A percentile compares a stretch with the other conserved stretches of the same genome.
These are phyloP conservation scores for Gallinago paraguaiae DNA, from an alignment of 2,113 vertebrate species.

Conservation along the genomic window DNA sequence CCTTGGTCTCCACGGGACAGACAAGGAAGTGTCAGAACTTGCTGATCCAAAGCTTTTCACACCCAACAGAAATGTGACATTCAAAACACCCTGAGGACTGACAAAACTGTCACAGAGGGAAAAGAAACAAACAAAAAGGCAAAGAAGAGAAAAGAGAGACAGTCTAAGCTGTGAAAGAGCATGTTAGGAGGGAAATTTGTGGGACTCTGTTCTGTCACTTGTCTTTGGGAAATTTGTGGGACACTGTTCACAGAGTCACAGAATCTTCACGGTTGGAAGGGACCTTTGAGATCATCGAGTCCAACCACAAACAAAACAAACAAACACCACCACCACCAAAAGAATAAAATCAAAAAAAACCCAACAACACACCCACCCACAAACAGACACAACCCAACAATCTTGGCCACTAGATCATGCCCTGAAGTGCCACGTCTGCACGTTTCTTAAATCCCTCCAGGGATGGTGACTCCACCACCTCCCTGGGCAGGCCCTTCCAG, in stretches of 20 bases:
- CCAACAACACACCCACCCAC: too few species aligned
- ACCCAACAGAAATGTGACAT: not conserved
- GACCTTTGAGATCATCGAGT: too few species aligned
- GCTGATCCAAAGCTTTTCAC: not conserved
- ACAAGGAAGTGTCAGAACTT: not conserved
- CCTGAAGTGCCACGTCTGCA: too few species aligned
- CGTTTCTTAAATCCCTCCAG: too few species aligned
- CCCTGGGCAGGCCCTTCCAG: too few species aligned
- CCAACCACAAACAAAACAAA: too few species aligned
- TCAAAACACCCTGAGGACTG: not conserved
- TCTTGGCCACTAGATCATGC: too few species aligned
- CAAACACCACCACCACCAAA: too few species aligned
- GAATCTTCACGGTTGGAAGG: too few species aligned
- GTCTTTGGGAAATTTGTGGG: not conserved
- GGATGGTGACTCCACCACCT: too few species aligned
- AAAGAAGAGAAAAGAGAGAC: not conserved
- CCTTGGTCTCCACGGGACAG: not conserved
- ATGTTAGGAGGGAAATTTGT: not conserved
- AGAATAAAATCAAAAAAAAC: too few species aligned
- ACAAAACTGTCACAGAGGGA: not conserved
- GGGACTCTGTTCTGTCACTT: not conserved
- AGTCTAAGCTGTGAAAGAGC: not conserved
- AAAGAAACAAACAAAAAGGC: not conserved
- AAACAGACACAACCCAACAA: too few species aligned
- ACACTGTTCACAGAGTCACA: not conserved